Conservation (phyloP, 2,888 invertebrate genomes). For the Ophioninae sp. region DNA sequence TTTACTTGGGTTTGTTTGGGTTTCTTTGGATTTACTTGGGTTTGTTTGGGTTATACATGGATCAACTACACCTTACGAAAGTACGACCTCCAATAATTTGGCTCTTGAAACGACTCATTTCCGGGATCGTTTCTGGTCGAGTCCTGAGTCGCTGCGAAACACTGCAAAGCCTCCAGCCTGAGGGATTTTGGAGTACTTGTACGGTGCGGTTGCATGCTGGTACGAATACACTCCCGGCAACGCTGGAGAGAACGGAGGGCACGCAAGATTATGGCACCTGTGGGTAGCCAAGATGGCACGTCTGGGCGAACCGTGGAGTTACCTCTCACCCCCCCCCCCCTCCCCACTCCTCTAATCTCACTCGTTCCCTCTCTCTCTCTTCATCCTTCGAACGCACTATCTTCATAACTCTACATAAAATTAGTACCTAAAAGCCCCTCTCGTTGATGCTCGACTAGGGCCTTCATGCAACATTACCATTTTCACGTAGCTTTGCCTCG, state of each 20-base stretch:
- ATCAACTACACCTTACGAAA: no score
- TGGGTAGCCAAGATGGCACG: constrained; percentile 75
- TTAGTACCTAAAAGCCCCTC: constrained; percentile 79
- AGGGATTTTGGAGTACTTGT: constrained; percentile 27
- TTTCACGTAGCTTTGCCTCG: constrained; percentile 46
- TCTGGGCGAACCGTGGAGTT: constrained; percentile 66
- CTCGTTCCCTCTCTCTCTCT: constrained; percentile 56
- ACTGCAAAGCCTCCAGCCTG: constrained; percentile 44
- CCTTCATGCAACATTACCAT: constrained; percentile 45
- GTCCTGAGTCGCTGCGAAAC: constrained; percentile 17
- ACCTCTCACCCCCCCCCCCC: constrained; percentile 46
- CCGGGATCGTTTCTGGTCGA: constrained; percentile 46
- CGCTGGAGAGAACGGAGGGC: constrained; percentile 48
- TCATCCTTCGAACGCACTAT: constrained; percentile 24
- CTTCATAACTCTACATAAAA: constrained; percentile 80
- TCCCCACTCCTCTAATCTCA: constrained; percentile 44
- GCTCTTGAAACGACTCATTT: constrained; percentile 53
- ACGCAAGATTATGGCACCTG: constrained; percentile 75
- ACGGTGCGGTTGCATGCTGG: constrained; percentile 32
- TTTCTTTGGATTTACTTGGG: no score
- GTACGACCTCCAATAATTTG: constrained; percentile 34
- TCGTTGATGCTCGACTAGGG: constrained; percentile 57
- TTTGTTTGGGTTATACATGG: no score
- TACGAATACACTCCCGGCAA: constrained; percentile 35
- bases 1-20: no score